Conservation (phyloP, 2,888 invertebrate species). For the Harpagoxenus sublaevis region DNA sequence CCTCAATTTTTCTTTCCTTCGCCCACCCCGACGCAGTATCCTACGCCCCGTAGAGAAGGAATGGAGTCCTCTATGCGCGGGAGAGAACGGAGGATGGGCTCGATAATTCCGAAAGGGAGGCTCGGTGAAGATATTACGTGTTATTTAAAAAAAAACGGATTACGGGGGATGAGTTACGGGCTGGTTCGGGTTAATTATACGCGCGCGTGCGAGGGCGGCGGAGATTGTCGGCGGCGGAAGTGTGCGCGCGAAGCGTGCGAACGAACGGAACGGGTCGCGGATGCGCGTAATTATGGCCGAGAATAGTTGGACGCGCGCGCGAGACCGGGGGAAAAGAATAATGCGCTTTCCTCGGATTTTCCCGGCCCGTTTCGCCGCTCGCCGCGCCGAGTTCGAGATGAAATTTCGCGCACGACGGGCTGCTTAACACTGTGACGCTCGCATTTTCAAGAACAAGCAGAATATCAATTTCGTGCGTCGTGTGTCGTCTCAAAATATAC, state of each 20-base stretch:
- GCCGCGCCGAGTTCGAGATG: conserved; percentile 9
- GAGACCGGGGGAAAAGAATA: conserved; percentile 19
- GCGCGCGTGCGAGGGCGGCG: conserved; percentile 24
- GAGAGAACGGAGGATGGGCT: background rate
- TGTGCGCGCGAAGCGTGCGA: conserved; percentile 31
- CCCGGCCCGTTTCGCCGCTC: conserved; percentile 2
- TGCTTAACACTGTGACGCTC: conserved; percentile 7
- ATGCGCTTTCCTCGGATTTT: conserved; percentile 52
- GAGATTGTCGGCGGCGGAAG: conserved; percentile 41
- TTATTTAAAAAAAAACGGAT: conserved; percentile 60
- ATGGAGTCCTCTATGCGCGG: background rate
- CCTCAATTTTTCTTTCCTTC: conserved; percentile 35
- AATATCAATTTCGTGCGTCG: conserved; percentile 1
- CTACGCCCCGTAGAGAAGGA: background rate
- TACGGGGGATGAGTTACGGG: conserved; percentile 56
- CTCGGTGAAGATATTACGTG: conserved; percentile 57
- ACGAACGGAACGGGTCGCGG: conserved; percentile 32
- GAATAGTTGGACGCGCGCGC: conserved; percentile 35
- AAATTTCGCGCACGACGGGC: conserved; percentile 32
- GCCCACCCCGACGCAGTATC: background rate
- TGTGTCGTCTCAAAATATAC: background rate
- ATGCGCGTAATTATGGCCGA: conserved; percentile 53
- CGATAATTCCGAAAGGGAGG: conserved; percentile 50
- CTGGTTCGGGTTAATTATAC: conserved; percentile 59
- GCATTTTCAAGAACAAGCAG: background rate